These are phyloP conservation scores for Stegostoma tigrinum DNA, from an alignment of 2,113 vertebrate genomes.

Conservation along the genomic window DNA sequence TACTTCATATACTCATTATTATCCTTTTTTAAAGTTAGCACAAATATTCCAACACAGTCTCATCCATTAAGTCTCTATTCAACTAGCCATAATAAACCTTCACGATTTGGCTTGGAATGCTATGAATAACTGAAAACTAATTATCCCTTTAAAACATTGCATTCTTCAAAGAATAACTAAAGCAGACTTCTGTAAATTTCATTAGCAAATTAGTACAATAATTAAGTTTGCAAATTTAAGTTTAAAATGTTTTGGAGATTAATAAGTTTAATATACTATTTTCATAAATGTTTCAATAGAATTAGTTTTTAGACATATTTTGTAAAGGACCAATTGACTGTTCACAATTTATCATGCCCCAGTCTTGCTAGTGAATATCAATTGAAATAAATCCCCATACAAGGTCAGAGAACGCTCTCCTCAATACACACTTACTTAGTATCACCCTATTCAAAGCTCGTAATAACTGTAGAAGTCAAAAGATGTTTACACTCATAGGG, in stretches of 20 bases:
- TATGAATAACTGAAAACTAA: background rate
- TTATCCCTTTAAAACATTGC: background rate
- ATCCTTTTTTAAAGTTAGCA: background rate
- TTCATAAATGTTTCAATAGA: background rate
- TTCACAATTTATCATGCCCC: too few relatives aligned
- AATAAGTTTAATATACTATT: too few relatives aligned
- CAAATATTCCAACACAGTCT: background rate
- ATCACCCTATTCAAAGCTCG: background rate
- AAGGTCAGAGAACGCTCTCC: background rate
- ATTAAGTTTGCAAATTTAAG: background rate
- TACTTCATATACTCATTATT: background rate
- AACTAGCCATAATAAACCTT: background rate
- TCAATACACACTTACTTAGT: background rate
- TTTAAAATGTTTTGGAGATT: too few relatives aligned
- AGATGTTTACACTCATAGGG: too few relatives aligned
- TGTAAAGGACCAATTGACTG: background rate
- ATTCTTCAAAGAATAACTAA: background rate
- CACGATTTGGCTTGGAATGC: background rate
- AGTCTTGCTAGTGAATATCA: too few relatives aligned
- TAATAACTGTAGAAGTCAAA: slow-evolving; percentile 45
- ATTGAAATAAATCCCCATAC: too few relatives aligned
- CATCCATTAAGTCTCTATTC: background rate
- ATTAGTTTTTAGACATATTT: background rate
- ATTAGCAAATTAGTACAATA: background rate
- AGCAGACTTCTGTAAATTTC: background rate